phyloP scores from a whole-genome alignment of 2,888 invertebrate genomes.

The Cylloceria caligata region DNA sequence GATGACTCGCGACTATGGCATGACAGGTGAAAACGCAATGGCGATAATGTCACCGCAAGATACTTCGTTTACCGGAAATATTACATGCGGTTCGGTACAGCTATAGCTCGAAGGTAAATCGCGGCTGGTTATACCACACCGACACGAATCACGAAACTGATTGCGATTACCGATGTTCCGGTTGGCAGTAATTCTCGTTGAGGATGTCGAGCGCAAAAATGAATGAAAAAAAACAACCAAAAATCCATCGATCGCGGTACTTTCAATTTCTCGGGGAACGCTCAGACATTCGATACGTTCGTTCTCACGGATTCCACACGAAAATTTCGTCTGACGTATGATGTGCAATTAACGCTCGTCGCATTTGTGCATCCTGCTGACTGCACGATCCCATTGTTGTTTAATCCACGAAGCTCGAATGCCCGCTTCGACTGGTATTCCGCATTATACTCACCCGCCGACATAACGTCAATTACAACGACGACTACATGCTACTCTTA shows the following conservation, averaged over 20 bases:
- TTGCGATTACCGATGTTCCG: slow-evolving; percentile 59
- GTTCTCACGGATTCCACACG: not conserved
- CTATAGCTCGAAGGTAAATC: slow-evolving; percentile 37
- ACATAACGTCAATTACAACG: slow-evolving; percentile 43
- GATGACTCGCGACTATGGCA: slow-evolving; percentile 3
- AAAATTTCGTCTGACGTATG: slow-evolving; percentile 6
- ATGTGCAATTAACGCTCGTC: slow-evolving; percentile 28
- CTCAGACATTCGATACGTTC: not conserved
- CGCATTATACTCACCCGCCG: slow-evolving; percentile 6
- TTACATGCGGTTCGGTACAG: slow-evolving; percentile 10
- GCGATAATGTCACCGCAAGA: slow-evolving; percentile 6
- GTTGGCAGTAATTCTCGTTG: slow-evolving; percentile 61
- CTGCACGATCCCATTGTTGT: slow-evolving; percentile 31
- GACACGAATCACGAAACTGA: slow-evolving; percentile 60
- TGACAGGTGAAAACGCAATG: not conserved
- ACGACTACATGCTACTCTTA: slow-evolving; percentile 39
- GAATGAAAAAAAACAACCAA: too few species aligned
- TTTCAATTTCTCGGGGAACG: not conserved
- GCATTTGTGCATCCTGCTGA: slow-evolving; percentile 25
- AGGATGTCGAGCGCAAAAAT: slow-evolving; percentile 25
- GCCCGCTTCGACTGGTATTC: slow-evolving; percentile 4
- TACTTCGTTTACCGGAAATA: slow-evolving; percentile 40
- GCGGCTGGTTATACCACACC: slow-evolving; percentile 16
- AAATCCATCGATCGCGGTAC: slow-evolving; percentile 2
- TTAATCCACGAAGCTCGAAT: not conserved